Percentiles rank a stretch among this genome's conserved stretches.
phyloP scores from a whole-genome alignment of 2,797 vertebrate genomes.

The Uromys caudimaculatus region DNA sequence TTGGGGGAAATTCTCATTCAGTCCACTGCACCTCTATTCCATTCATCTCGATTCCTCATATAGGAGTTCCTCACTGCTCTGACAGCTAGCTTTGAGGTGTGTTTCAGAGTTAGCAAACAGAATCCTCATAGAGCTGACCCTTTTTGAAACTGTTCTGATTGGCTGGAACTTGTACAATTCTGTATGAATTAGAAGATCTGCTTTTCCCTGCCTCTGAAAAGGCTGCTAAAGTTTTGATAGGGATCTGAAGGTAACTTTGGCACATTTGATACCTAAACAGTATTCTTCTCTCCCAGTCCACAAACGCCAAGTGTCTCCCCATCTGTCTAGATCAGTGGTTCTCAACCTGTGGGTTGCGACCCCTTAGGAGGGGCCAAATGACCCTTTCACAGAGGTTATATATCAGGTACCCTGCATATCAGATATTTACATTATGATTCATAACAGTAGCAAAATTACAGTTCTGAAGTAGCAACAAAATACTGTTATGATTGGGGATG shows the following conservation, averaged over 20 bases:
- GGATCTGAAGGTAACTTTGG: background rate
- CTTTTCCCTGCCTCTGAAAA: constrained; percentile 20
- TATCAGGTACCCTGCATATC: background rate
- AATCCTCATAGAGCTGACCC: background rate
- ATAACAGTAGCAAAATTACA: background rate
- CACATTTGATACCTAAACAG: background rate
- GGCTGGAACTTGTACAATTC: background rate
- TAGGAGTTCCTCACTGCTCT: background rate
- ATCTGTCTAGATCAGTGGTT: background rate
- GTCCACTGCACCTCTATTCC: background rate
- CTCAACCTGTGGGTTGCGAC: background rate
- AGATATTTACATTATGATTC: background rate
- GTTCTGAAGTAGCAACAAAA: background rate
- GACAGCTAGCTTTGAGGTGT: background rate
- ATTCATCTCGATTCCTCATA: background rate
- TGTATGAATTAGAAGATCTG: background rate
- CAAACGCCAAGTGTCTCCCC: background rate
- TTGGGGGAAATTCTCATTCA: background rate
- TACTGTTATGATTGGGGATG: background rate
- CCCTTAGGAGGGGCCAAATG: too few relatives aligned
- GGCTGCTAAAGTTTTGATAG: background rate
- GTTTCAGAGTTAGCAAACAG: background rate
- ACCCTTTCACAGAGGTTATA: background rate
- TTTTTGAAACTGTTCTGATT: constrained; percentile 11
- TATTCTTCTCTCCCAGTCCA: background rate